A percentile compares a stretch with the other conserved stretches of the same genome.
Conservation (phyloP, 2,888 invertebrate genomes). For the Rhamphomyia laevipes region DNA sequence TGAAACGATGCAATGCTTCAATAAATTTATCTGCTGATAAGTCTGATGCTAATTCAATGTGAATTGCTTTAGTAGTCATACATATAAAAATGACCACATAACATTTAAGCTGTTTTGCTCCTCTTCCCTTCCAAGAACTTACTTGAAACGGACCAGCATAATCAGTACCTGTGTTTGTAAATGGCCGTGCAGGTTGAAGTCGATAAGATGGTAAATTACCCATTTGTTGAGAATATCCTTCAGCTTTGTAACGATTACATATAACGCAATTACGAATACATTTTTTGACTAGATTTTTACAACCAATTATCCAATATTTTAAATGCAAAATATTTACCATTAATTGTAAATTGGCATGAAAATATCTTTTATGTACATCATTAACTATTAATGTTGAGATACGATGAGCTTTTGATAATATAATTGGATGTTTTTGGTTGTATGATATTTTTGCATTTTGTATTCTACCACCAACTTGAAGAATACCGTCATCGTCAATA, state of each 20-base stretch:
- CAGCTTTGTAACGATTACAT: background rate
- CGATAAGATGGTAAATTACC: background rate
- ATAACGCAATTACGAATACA: background rate
- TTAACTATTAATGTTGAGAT: too few species aligned
- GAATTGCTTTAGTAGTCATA: slow-evolving; percentile 5
- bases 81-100: slow-evolving; percentile 17
- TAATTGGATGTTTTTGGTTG: too few species aligned
- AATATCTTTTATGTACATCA: background rate
- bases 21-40: slow-evolving; percentile 14
- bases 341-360: background rate
- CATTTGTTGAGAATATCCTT: background rate
- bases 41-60: background rate
- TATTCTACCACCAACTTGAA: too few species aligned
- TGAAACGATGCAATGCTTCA: slow-evolving; percentile 16
- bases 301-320: background rate
- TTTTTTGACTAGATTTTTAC: background rate
- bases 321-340: background rate
- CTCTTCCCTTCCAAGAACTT: slow-evolving; percentile 5
- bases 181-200: background rate
- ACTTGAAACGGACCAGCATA: slow-evolving; percentile 10
- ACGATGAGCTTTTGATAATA: too few species aligned
- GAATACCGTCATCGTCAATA: too few species aligned
- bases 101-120: slow-evolving; percentile 12
- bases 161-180: slow-evolving; percentile 9
- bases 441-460: too few species aligned